Base-by-base conservation (phyloP, 2,113 vertebrate species). In the Tragelaphus buxtoni region DNA sequence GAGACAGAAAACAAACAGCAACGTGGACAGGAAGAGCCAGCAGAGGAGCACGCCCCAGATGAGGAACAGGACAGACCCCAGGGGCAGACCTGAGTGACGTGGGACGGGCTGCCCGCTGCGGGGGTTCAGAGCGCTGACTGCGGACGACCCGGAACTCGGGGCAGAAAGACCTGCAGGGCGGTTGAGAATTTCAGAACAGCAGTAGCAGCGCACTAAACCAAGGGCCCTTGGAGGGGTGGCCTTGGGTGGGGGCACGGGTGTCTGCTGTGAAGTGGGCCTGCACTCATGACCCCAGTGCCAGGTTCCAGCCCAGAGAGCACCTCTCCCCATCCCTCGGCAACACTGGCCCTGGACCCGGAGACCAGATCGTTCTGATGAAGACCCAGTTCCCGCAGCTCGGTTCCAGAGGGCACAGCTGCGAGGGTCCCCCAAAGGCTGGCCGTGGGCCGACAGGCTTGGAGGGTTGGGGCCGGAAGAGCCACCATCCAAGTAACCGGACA, bases 101-200 rank as follows among this genome's bases (percentile, higher is more conserved):
- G 17, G 47, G 30, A 7, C 1, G 0, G 77, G 77, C 17, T 0
- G 3, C 47, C 47, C 3, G 1, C 47, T 1, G 0, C 2, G 0
- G 47, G 45, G 22, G 18, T 24, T 6, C 49, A 16, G 72, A 4
- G 42, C 24, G 1, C 13, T 4, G 39, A 7, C 12, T 3, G 35
- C 3, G 4, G 72, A 1, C 1, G 12, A 7, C 5, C 72, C 3
- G 2, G 42, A 26, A 45, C 74, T 47, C 26, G 2, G 72, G 39
- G 72, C 11, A 16, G 74, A 9, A 76, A 7, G 11, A 14, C 1
- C 3, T 32, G 2, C 79, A 9, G 18, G 32, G 16, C 0, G 18
- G 32, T 1, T 13, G 47, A 55, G 56, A 35, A 45, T 65, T 53
- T 80, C 35, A 53, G 74, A 47, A 14, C 20, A 11, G 45, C 30